These are phyloP conservation scores for Drosophila lini DNA, from an alignment of 1,140 invertebrate genomes.

Conservation along the genomic window DNA sequence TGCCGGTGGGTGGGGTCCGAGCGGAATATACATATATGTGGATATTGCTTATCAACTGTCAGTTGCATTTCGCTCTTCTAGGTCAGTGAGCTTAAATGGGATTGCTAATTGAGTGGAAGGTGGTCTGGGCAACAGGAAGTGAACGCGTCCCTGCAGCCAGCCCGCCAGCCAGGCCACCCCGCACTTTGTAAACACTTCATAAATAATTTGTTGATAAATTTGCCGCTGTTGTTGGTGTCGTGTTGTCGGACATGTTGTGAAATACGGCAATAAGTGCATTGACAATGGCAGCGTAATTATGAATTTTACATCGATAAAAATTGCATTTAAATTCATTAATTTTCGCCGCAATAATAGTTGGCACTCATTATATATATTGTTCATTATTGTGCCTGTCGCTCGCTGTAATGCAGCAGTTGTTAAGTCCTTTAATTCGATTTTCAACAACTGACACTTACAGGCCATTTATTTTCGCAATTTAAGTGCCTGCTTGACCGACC, in stretches of 20 bases:
- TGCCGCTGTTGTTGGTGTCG: slow-evolving; percentile 29
- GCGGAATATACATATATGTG: neutral
- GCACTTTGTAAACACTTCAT: slow-evolving; percentile 61
- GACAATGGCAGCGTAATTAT: slow-evolving; percentile 74
- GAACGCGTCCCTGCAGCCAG: neutral
- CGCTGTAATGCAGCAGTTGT: slow-evolving; percentile 24
- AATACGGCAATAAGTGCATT: slow-evolving; percentile 57
- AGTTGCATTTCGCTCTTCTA: slow-evolving; percentile 49
- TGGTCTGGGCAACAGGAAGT: slow-evolving; percentile 24
- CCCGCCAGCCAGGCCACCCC: slow-evolving; percentile 19
- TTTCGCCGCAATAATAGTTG: slow-evolving; percentile 66
- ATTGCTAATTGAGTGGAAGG: slow-evolving; percentile 53
- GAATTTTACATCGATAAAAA: slow-evolving; percentile 77
- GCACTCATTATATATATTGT: slow-evolving; percentile 66
- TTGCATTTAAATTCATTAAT: slow-evolving; percentile 70
- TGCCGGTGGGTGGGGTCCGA: neutral
- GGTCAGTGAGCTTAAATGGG: slow-evolving; percentile 56
- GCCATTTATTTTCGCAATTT: slow-evolving; percentile 65
- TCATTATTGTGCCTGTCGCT: slow-evolving; percentile 54
- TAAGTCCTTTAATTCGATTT: slow-evolving; percentile 68
- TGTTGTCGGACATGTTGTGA: slow-evolving; percentile 41
- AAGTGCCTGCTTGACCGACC: slow-evolving; percentile 48
- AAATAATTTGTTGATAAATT: slow-evolving; percentile 65
- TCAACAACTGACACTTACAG: slow-evolving; percentile 74
- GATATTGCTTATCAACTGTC: slow-evolving; percentile 59